Conservation (phyloP, 2,888 invertebrate genomes). For the Drosophila neonasuta region DNA sequence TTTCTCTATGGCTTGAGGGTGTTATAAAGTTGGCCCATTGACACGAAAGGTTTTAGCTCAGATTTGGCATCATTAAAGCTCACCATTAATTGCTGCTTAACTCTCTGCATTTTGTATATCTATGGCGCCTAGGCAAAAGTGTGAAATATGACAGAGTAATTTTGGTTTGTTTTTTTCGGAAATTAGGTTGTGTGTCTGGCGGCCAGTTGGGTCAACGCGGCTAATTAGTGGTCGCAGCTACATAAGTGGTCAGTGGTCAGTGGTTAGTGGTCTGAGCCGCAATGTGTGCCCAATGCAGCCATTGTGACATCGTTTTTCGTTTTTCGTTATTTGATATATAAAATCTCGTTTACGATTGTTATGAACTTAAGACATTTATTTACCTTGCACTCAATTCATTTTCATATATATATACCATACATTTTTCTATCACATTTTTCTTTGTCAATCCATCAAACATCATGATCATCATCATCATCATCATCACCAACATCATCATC, state of each 20-base stretch:
- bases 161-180: slow-evolving; percentile 17
- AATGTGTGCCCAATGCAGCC: slow-evolving; percentile 48
- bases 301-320: slow-evolving; percentile 58
- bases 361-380: slow-evolving; percentile 32
- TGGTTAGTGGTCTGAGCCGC: slow-evolving; percentile 35
- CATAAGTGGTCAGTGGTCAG: slow-evolving; percentile 25
- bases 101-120: not conserved
- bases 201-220: slow-evolving; percentile 46
- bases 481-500: too few relatives aligned
- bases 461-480: slow-evolving; percentile 23
- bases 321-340: slow-evolving; percentile 12
- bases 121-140: slow-evolving; percentile 44
- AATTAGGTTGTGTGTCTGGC: slow-evolving; percentile 46
- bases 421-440: slow-evolving; percentile 43
- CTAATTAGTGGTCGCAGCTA: slow-evolving; percentile 44
- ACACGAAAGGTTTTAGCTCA: slow-evolving; percentile 56
- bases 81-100: slow-evolving; percentile 47
- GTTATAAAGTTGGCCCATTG: slow-evolving; percentile 63
- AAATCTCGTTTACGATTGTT: slow-evolving; percentile 10
- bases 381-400: slow-evolving; percentile 48
- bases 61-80: slow-evolving; percentile 64
- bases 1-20: slow-evolving; percentile 67
- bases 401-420: slow-evolving; percentile 29
- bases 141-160: slow-evolving; percentile 67
- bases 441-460: slow-evolving; percentile 42